Evolutionary conservation across 2,113 vertebrate genomes (phyloP).

Genomic region (Cygnus atratus): DNA sequence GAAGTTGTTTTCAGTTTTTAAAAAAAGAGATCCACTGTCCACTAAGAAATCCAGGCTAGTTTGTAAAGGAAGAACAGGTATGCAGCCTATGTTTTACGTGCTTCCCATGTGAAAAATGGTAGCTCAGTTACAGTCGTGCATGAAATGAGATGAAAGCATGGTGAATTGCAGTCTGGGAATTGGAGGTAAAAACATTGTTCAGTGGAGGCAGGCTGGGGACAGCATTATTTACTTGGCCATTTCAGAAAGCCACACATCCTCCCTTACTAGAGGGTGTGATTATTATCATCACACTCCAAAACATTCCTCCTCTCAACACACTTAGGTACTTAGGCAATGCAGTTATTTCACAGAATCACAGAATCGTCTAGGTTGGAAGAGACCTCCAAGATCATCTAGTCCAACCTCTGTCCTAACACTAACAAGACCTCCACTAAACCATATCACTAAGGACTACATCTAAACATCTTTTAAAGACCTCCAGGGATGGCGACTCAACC

Average conservation of each 20-base stretch:
- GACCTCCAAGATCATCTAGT: too few relatives aligned
- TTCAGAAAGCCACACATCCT: background rate
- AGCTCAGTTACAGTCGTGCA: background rate
- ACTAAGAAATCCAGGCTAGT: background rate
- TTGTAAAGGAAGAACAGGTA: background rate
- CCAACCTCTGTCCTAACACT: too few relatives aligned
- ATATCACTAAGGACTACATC: too few relatives aligned
- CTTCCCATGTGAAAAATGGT: background rate
- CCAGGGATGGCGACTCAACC: too few relatives aligned
- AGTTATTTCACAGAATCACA: background rate
- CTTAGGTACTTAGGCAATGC: background rate
- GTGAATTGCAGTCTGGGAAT: background rate
- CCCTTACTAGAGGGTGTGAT: background rate
- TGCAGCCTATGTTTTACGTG: background rate
- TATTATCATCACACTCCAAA: background rate
- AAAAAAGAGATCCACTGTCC: background rate
- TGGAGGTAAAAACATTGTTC: background rate
- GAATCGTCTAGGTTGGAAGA: too few relatives aligned
- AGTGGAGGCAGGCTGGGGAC: background rate
- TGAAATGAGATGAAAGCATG: background rate
- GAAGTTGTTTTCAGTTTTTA: background rate
- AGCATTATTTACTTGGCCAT: too few relatives aligned
- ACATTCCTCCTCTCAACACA: accelerated
- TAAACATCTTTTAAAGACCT: too few relatives aligned
- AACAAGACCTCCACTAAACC: too few relatives aligned